Conservation (phyloP, 2,888 invertebrate genomes). For the Cynaeus angustus region DNA sequence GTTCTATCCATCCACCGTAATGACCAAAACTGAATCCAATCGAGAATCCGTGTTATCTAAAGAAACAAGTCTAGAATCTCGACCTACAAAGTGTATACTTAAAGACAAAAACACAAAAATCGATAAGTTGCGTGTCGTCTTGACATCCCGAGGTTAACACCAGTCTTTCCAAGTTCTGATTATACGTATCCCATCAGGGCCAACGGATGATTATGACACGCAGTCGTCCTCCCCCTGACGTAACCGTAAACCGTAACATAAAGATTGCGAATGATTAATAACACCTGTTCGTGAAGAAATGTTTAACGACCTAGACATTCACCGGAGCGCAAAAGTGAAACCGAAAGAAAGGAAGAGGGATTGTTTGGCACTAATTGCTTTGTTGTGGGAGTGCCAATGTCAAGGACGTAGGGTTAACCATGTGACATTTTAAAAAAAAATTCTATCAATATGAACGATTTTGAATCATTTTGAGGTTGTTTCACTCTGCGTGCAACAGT, state of each 20-base stretch:
- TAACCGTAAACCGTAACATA: constrained; percentile 43
- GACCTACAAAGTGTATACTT: constrained; percentile 1
- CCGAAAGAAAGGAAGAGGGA: constrained; percentile 50
- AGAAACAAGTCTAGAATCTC: background rate
- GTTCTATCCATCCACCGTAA: constrained; percentile 13
- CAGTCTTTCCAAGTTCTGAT: constrained; percentile 29
- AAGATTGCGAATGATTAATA: constrained; percentile 50
- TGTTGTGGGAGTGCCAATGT: constrained; percentile 41
- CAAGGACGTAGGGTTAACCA: constrained; percentile 32
- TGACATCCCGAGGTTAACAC: constrained; percentile 4
- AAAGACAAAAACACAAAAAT: constrained; percentile 20
- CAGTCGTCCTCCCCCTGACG: constrained; percentile 38
- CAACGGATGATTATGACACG: constrained; percentile 38
- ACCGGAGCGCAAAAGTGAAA: constrained; percentile 55
- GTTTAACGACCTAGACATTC: constrained; percentile 53
- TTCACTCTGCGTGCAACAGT: too few species aligned
- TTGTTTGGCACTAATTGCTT: constrained; percentile 48
- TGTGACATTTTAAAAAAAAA: too few species aligned
- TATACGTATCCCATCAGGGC: constrained; percentile 34
- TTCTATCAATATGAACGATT: too few species aligned
- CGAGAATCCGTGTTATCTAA: constrained; percentile 20
- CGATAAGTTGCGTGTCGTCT: constrained; percentile 29
- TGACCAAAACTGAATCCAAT: constrained; percentile 23
- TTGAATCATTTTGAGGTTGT: too few species aligned
- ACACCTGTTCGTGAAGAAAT: constrained; percentile 50